Percentiles rank a stretch among this genome's conserved stretches.
These are phyloP conservation scores for fruit fly (Drosophila melanogaster) DNA, from an alignment of 1,140 invertebrate species.

Conservation along the genomic window DNA sequence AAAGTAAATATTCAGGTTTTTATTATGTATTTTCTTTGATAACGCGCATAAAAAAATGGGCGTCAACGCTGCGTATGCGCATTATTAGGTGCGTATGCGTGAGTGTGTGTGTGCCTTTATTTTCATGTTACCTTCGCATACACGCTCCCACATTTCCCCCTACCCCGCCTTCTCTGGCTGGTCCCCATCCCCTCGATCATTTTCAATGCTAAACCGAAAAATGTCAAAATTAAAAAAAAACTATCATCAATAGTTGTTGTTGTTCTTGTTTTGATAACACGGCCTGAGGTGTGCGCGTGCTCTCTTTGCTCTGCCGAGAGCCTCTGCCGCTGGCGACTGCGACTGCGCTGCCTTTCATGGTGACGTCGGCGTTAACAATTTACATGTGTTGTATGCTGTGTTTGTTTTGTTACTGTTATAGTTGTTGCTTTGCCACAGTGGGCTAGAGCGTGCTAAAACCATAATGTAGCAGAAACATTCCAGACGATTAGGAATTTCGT, in stretches of 20 bases:
- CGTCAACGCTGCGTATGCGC: conserved; percentile 54
- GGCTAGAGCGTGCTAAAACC: neutral
- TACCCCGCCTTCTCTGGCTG: too few species aligned
- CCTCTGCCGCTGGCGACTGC: neutral
- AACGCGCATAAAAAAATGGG: conserved; percentile 22
- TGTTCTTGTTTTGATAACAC: conserved; percentile 42
- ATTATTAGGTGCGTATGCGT: conserved; percentile 14
- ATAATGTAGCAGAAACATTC: neutral
- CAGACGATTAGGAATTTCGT: too few species aligned
- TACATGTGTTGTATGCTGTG: conserved; percentile 58
- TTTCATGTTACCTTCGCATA: conserved; percentile 26
- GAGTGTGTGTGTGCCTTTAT: conserved; percentile 20
- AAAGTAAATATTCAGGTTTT: conserved; percentile 4
- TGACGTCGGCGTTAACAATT: conserved; percentile 48
- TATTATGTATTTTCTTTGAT: conserved; percentile 11
- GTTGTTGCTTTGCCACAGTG: conserved; percentile 40
- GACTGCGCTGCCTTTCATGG: conserved; percentile 1
- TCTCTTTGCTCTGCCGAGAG: conserved; percentile 21
- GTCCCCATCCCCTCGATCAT: conserved; percentile 19
- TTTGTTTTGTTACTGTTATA: conserved; percentile 59
- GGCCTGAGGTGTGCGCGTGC: conserved; percentile 43
- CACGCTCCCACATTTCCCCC: conserved; percentile 16
- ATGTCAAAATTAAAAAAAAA: conserved; percentile 14
- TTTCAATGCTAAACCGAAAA: conserved; percentile 58
- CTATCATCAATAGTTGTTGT: conserved; percentile 43